A percentile compares a stretch with the other conserved stretches of the same genome.
These are phyloP conservation scores for Mythimna albipuncta DNA, from an alignment of 2,888 invertebrate genomes.

Conservation along the genomic window DNA sequence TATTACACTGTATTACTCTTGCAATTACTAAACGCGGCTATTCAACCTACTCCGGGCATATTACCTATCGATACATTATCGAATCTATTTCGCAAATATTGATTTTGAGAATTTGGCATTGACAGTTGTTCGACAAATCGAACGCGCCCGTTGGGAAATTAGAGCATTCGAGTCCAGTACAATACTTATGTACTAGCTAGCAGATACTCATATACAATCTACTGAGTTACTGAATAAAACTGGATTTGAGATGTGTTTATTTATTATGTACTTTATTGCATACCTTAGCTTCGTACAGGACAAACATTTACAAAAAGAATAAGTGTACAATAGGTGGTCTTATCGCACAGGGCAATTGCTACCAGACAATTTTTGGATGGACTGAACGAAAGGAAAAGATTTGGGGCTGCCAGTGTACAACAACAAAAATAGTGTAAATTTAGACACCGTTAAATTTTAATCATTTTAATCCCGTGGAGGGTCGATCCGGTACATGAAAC, in stretches of 20 bases:
- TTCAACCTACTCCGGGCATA: slow-evolving; percentile 16
- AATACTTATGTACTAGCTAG: slow-evolving; percentile 12
- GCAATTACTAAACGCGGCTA: slow-evolving; percentile 32
- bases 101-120: slow-evolving; percentile 54
- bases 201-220: slow-evolving; percentile 39
- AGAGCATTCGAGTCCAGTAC: slow-evolving; percentile 36
- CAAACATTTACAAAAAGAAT: too few relatives aligned
- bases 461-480: too few relatives aligned
- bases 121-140: slow-evolving; percentile 61
- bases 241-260: not conserved
- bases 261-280: too few relatives aligned
- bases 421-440: too few relatives aligned
- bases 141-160: slow-evolving; percentile 63
- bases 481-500: too few relatives aligned
- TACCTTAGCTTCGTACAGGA: too few relatives aligned
- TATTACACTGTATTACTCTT: not conserved
- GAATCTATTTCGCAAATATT: slow-evolving; percentile 58
- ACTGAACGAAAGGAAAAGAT: too few relatives aligned
- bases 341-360: too few relatives aligned
- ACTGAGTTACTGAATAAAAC: not conserved
- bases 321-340: too few relatives aligned
- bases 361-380: too few relatives aligned
- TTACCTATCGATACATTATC: slow-evolving; percentile 39
- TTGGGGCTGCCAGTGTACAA: too few relatives aligned
- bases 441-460: too few relatives aligned